These are phyloP conservation scores for Heliopora coerulea DNA, from an alignment of 92 coral and sea anemone genomes.

Conservation along the genomic window DNA sequence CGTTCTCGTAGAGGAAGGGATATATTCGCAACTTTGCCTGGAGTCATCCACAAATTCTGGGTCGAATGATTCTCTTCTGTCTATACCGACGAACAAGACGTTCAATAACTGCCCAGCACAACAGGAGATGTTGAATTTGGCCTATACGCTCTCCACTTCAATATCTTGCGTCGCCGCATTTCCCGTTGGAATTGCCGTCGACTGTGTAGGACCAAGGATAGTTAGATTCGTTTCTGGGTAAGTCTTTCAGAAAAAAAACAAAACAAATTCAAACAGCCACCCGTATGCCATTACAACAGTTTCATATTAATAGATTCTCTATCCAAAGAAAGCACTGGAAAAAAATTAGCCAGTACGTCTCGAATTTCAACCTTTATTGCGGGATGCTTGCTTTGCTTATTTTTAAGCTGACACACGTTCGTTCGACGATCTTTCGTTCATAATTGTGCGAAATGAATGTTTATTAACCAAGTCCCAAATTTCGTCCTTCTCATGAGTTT, in stretches of 20 bases:
- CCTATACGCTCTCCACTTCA: conserved; percentile 31
- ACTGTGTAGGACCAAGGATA: conserved; percentile 8
- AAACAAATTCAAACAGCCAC: no score
- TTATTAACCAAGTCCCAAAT: background rate
- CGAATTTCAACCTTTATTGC: no score
- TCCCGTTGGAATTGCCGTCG: conserved; percentile 22
- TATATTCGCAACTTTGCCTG: conserved; percentile 27
- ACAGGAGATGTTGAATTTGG: conserved; percentile 41
- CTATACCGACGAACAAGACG: background rate
- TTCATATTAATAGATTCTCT: no score
- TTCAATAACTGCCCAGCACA: conserved; percentile 30
- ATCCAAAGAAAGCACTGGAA: background rate
- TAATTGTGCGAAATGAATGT: background rate
- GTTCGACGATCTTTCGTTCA: no score
- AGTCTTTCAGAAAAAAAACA: background rate
- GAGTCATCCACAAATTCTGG: background rate
- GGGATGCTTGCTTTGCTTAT: no score
- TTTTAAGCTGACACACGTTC: no score
- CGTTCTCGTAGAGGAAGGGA: conserved; percentile 30
- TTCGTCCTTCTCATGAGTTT: background rate
- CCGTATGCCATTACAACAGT: no score
- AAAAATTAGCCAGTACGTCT: no score
- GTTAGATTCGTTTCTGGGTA: conserved; percentile 27
- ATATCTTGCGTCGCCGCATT: conserved; percentile 19
- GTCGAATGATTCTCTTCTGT: background rate